Conservation (phyloP, 2,797 vertebrate species). For the Clarias platycephalus region DNA sequence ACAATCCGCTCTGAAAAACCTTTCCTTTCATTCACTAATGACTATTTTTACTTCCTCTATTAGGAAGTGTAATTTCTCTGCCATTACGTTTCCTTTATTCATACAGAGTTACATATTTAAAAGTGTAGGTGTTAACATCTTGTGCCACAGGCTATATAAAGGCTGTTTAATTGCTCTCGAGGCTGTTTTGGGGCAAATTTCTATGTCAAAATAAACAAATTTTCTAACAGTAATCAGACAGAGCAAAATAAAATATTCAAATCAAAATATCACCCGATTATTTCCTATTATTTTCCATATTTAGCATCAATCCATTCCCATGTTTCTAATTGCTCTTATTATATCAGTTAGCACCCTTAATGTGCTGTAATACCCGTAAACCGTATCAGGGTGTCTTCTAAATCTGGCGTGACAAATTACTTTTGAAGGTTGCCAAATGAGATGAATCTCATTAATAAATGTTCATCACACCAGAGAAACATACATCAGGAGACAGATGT, state of each 20-base stretch:
- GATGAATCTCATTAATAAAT: conserved; percentile 32
- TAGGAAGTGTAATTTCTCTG: conserved; percentile 58
- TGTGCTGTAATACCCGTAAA: conserved; percentile 59
- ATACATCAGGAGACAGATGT: neutral
- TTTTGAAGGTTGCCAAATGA: conserved; percentile 65
- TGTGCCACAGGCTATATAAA: neutral
- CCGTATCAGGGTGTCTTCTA: conserved; percentile 58
- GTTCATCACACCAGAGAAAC: neutral
- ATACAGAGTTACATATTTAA: conserved; percentile 53
- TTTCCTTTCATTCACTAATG: conserved; percentile 59
- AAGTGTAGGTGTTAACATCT: conserved; percentile 1
- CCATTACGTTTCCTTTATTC: conserved; percentile 62
- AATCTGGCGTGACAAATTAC: conserved; percentile 63
- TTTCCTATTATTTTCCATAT: conserved; percentile 4
- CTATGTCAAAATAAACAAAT: neutral
- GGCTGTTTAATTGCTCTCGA: neutral
- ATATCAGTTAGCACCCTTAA: conserved; percentile 59
- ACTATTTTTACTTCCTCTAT: conserved; percentile 59
- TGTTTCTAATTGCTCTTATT: neutral
- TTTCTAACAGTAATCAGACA: no score
- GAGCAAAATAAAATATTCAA: neutral
- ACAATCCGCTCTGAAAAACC: conserved; percentile 52
- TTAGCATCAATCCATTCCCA: neutral
- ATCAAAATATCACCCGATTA: neutral
- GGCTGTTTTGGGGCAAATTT: neutral